Conservation (phyloP, 2,113 vertebrate genomes). For the Epinephelus moara region DNA sequence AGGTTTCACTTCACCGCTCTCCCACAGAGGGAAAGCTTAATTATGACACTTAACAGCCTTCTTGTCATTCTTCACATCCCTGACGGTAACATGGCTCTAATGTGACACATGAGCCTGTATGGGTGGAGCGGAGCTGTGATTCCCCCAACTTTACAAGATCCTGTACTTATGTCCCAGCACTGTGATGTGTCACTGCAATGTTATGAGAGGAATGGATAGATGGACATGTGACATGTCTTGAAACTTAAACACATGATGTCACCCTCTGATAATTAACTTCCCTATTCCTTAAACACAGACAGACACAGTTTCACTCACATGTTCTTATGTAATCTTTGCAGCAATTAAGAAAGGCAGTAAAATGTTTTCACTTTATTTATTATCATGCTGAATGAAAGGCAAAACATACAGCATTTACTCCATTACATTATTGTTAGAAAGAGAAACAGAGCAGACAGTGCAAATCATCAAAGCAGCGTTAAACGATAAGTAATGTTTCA, state of each 20-base stretch:
- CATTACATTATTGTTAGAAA: not conserved
- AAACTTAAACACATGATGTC: conserved; percentile 30
- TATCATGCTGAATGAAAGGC: conserved; percentile 9
- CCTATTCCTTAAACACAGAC: not conserved
- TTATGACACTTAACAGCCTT: not conserved
- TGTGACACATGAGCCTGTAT: not conserved
- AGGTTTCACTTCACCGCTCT: not conserved
- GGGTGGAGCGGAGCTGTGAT: conserved; percentile 20
- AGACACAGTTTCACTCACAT: conserved; percentile 3
- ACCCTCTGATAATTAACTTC: not conserved
- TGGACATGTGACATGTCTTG: conserved; percentile 25
- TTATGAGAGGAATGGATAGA: conserved; percentile 59
- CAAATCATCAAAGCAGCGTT: not conserved
- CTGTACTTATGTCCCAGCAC: not conserved
- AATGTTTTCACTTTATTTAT: conserved; percentile 16
- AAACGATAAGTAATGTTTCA: not conserved
- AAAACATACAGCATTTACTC: not conserved
- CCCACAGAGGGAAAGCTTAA: not conserved
- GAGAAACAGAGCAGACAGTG: not conserved
- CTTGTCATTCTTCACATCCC: conserved; percentile 6
- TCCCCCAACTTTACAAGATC: conserved; percentile 15
- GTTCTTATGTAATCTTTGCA: not conserved
- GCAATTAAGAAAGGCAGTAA: not conserved
- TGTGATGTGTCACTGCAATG: conserved; percentile 37
- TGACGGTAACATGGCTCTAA: not conserved